Base-by-base conservation (phyloP, 2,113 vertebrate genomes). In the Cyprinodon variegatus region DNA sequence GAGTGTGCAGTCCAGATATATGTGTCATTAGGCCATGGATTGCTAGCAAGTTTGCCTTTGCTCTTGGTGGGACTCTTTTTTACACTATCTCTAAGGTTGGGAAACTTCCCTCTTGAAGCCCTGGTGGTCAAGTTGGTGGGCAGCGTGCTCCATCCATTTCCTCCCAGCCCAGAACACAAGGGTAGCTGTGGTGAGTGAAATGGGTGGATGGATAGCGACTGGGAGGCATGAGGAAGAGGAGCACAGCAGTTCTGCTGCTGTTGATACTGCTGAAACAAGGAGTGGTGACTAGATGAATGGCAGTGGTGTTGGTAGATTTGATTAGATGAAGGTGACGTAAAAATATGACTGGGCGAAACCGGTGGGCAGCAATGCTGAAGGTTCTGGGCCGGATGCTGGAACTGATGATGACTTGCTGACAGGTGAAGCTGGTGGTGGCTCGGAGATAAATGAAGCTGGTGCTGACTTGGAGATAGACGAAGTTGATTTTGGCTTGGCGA, bases 21-120 rank as follows among this genome's bases (percentile, higher is more conserved):
- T 0, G 91, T 90, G 61, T 93, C 91, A 70, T 83, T 89, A 91
- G 94, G 87, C 94, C 91, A 83, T 66, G 69, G 91, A 88, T 82
- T 92, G 92, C 90, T 84, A 85, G 71, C 93, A 87, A 61, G 92
- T 91, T 86, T 94, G 89, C 80, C 93, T 76, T 93, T 96, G 86
- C 94, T 95, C 88, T 95, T 96, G 4, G 95, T 95, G 4, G 95
- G 95, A 76, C 94, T 96, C 91, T 95, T 97, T 87, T 93, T 96
- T 3, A 95, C 91, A 15, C 94, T 96, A 82, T 96, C 95, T 1
- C 93, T 93, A 10, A 95, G 86, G 80, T 94, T 96, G 50, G 88
- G 89, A 83, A 95, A 95, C 77, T 93, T 95, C 22, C 94, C 94
- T 72, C 90, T 83, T 66, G 93, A 76, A 43, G 69, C 68, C 43